Conservation (phyloP, 2,113 vertebrate species). For the Heterochromis multidens region DNA sequence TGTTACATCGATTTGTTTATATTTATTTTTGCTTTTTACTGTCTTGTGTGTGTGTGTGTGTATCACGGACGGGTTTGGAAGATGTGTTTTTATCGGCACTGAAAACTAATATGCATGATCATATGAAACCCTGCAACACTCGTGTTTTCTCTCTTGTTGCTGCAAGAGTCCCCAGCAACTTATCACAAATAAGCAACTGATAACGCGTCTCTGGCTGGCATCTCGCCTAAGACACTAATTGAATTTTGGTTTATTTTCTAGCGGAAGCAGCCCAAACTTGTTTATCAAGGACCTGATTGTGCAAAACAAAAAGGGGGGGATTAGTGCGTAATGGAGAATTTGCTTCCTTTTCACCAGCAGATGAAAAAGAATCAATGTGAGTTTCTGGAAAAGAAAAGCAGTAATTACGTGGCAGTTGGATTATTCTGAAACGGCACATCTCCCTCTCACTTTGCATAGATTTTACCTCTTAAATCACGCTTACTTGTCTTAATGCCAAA, state of each 20-base stretch:
- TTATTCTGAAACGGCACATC: background rate
- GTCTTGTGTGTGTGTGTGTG: accelerated
- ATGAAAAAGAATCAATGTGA: background rate
- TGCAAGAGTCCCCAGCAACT: slow-evolving; percentile 1
- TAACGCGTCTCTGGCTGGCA: background rate
- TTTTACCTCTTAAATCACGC: slow-evolving; percentile 7
- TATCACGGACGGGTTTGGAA: background rate
- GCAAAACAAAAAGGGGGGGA: background rate
- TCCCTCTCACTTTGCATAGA: background rate
- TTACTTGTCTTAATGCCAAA: slow-evolving; percentile 16
- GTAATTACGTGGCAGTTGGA: background rate
- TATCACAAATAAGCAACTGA: background rate
- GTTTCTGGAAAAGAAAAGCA: background rate
- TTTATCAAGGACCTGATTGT: background rate
- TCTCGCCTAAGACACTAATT: background rate
- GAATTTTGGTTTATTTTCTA: background rate
- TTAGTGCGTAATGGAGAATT: background rate
- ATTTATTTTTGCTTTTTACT: background rate
- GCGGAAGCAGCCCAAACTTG: background rate
- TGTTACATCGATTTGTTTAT: background rate
- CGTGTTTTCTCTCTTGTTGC: background rate
- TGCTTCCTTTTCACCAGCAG: background rate
- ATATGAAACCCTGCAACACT: background rate
- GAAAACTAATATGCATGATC: background rate
- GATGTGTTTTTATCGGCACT: background rate